Base-by-base conservation (phyloP, 2,888 invertebrate species). In the Iselma pallidipennis region DNA sequence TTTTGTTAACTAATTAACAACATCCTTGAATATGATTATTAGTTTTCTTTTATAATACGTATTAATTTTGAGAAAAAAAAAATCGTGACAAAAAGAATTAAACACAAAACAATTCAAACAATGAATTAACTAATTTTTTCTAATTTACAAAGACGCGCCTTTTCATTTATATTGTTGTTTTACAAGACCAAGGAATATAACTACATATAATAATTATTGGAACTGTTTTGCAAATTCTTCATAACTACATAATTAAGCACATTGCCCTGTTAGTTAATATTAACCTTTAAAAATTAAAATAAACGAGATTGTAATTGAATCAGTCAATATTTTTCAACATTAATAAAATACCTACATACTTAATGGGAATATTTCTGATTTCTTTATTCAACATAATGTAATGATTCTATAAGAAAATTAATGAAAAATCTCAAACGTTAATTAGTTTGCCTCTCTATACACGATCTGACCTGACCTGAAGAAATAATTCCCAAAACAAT, bases 281-380 rank as follows among this genome's bases (percentile, higher is more conserved):
- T 45, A 4, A 21, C 9, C 21, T 1, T 45, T 45, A 21, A 45
- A 12, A 51, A 63, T 63, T 63, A 55, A 63, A 53, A 63, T 57
- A 59, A 59, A 63, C 57, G 63, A 57, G 49, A 42, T 63, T 63
- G 57, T 63, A 63, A 63, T 63, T 63, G 63, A 59, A 59, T 59
- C 59, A 63, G 57, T 59, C 49, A 57, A 45, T 21, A 45, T 45
- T 10, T 21, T 0, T 12, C 21, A 2, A 10, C 45, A 16, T 45
- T 10, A 21, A 45, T 45, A 14, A 4, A 21, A 45, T n/a, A n/a
- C n/a, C n/a, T n/a, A n/a, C n/a, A n/a, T n/a, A n/a, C n/a, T n/a
- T n/a, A n/a, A 45, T 45, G 21, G 2, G 45, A 45, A 21, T 33
- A 33, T 14, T 14, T 14, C 4, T 29, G 52, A 45, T 57, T n/a